Evolutionary conservation across 1,140 invertebrate species (phyloP), one percentile per base, ranked within the genome.

Genomic region (Macrotrachela quadricornifera): DNA sequence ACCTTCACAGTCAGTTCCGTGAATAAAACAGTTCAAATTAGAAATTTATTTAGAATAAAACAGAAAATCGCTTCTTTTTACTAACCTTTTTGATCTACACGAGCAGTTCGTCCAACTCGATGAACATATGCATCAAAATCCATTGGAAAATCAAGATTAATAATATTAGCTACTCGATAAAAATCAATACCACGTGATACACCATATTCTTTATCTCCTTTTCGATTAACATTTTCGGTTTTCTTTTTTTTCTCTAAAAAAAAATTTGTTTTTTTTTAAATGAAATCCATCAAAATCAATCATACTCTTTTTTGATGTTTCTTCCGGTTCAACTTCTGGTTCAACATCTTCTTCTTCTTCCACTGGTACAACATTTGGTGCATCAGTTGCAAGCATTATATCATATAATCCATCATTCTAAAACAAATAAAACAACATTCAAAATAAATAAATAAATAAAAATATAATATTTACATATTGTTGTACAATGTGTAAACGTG

Each of bases 331-430:
- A 79, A 71, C 67, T 80, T 82, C 13, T 76, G 62, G 41, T 57
- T 58, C 39, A 52, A 37, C 39, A 49, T 49, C 49, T 55, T 44
- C 51, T 16, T 37, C 46, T 49, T 30, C 21, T 30, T 30, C 21
- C 3, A 50, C 53, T 46, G 0, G 17, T n/a, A 48, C 56, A 21
- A n/a, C 11, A 36, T 40, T 56, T 11, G 80, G 80, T 67, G 95
- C 90, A 75, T 99, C 92, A 0, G 88, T 91, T 14, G 91, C 90
- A 60, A 99, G 83, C 51, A 99, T 92, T 57, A 90, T 85, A 63
- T 94, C 83, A 70, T 94, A 97, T 30, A 80, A 72, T 46, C 87
- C 88, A 56, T 78, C 75, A 69, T 99, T 99, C 64, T 97, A 99
- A 70, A 97, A 88, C 54, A 79, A 79, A 0, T 99, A 84, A 10